Conservation (phyloP, 2,888 invertebrate genomes). For the Spilosoma lubricipeda region DNA sequence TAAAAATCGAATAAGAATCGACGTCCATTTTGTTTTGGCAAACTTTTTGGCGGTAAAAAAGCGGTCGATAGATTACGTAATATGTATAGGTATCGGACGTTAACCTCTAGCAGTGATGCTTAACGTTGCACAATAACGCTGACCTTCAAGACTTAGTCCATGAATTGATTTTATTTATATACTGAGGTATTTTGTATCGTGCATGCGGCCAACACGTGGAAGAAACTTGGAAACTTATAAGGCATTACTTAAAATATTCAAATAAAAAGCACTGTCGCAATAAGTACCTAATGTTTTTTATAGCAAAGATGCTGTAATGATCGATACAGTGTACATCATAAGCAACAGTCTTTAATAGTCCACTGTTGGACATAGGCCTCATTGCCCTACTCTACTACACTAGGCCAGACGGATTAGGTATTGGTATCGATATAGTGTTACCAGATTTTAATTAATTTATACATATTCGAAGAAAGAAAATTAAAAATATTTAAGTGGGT, state of each 20-base stretch:
- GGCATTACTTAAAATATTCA: too few species aligned
- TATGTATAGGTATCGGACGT: conserved; percentile 52
- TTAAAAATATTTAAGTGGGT: too few species aligned
- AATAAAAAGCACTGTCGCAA: not conserved
- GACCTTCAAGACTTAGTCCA: conserved; percentile 42
- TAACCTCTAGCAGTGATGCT: conserved; percentile 43
- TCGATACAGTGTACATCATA: too few species aligned
- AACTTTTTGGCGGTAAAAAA: conserved; percentile 44
- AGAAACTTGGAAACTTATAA: not conserved
- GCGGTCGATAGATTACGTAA: conserved; percentile 50
- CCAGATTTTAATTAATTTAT: too few species aligned
- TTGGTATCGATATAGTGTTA: too few species aligned
- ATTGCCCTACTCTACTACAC: too few species aligned
- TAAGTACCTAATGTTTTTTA: too few species aligned
- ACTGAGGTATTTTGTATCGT: not conserved
- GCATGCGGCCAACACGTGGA: not conserved
- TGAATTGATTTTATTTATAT: conserved; percentile 33
- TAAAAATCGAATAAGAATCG: conserved; percentile 35
- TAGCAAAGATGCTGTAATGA: too few species aligned
- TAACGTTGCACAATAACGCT: conserved; percentile 29
- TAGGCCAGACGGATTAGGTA: too few species aligned
- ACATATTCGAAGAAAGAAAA: too few species aligned
- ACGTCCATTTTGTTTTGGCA: conserved; percentile 33
- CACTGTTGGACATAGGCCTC: too few species aligned
- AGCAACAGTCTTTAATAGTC: too few species aligned